Evolutionary conservation across 2,113 vertebrate species (phyloP).

Genomic region (Apistogramma diplotaenia): DNA sequence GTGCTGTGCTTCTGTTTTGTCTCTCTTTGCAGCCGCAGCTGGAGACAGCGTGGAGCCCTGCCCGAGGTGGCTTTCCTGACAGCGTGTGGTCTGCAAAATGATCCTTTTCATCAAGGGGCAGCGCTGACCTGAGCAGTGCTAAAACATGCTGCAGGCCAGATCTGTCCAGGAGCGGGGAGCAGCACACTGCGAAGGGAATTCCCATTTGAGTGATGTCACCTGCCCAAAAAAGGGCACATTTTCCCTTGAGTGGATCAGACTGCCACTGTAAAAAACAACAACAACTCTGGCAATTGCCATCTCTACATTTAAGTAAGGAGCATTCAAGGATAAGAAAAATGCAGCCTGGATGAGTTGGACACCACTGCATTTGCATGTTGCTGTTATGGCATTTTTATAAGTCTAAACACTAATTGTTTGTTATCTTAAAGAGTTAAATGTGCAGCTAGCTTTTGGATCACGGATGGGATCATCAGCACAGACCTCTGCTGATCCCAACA

Average conservation of each 20-base stretch:
- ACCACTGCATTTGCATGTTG: not conserved
- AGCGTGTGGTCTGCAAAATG: slow-evolving; percentile 25
- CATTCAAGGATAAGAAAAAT: not conserved
- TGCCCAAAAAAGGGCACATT: not conserved
- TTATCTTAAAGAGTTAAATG: not conserved
- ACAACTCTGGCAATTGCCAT: not conserved
- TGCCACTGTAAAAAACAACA: not conserved
- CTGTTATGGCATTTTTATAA: not conserved
- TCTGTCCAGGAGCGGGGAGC: not conserved
- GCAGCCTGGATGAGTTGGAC: not conserved
- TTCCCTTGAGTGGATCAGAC: not conserved
- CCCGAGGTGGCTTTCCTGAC: slow-evolving; percentile 11
- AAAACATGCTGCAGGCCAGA: slow-evolving; percentile 31
- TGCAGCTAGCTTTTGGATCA: not conserved
- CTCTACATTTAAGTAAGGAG: not conserved
- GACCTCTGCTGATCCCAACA: not conserved
- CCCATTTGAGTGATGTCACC: not conserved
- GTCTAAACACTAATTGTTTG: not conserved
- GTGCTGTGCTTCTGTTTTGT: not conserved
- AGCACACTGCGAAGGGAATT: not conserved
- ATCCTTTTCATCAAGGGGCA: slow-evolving; percentile 35
- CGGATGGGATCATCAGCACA: not conserved
- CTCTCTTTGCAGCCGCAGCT: slow-evolving; percentile 19
- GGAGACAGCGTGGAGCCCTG: slow-evolving; percentile 1
- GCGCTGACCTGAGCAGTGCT: slow-evolving; percentile 28